phyloP scores from a whole-genome alignment of 1,140 invertebrate genomes.

The Eueides isabella region DNA sequence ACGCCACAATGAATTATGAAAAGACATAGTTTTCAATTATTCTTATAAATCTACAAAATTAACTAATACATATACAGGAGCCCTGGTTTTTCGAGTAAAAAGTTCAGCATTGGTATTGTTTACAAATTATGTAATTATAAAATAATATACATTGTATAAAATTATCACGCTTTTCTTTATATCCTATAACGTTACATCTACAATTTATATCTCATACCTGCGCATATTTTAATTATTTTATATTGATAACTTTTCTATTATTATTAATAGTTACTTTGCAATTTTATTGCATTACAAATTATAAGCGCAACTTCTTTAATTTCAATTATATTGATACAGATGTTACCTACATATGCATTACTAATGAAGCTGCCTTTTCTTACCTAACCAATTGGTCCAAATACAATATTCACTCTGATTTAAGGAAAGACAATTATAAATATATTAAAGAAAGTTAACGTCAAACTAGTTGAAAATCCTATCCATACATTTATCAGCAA shows the following conservation, averaged over 20 bases:
- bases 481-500: conserved; percentile 16
- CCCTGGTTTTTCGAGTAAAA: conserved; percentile 55
- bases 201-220: conserved; percentile 16
- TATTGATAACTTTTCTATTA: conserved; percentile 6
- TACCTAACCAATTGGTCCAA: conserved; percentile 9
- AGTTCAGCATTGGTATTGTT: conserved; percentile 56
- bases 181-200: conserved; percentile 40
- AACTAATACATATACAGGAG: conserved; percentile 58
- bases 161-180: conserved; percentile 55
- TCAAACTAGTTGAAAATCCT: conserved; percentile 7
- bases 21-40: conserved; percentile 54
- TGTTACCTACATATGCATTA: not conserved
- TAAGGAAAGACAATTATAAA: not conserved
- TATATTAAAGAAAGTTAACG: not conserved
- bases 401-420: not conserved
- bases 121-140: conserved; percentile 47
- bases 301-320: not conserved
- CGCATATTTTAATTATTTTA: conserved; percentile 19
- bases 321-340: conserved; percentile 1
- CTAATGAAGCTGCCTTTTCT: conserved; percentile 5
- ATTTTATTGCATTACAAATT: conserved; percentile 20
- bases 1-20: conserved; percentile 48
- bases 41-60: conserved; percentile 67
- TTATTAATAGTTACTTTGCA: conserved; percentile 8
- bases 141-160: conserved; percentile 58